A percentile compares a stretch with the other conserved stretches of the same genome.
Conservation (phyloP, 2,113 vertebrate genomes). For the Glaucidium brasilianum region DNA sequence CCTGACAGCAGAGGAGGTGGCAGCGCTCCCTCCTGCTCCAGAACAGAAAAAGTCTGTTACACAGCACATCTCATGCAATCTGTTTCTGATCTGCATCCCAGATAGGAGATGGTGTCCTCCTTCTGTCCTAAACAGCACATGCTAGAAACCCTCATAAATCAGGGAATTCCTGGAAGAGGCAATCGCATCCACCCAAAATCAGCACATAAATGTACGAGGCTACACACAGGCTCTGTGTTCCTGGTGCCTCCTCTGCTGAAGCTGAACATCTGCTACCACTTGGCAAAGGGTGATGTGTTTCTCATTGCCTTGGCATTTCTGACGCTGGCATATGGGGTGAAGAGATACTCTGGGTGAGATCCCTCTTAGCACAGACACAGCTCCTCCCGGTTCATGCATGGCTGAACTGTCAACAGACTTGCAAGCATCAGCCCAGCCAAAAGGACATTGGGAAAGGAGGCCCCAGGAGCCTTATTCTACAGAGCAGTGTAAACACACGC, state of each 20-base stretch:
- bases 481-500: accelerated
- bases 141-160: background rate
- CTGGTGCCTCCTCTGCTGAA: background rate
- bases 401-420: background rate
- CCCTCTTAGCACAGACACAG: background rate
- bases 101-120: background rate
- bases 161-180: slow-evolving; percentile 26
- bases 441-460: background rate
- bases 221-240: background rate
- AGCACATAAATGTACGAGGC: background rate
- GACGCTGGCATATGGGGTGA: background rate
- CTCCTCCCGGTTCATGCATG: accelerated
- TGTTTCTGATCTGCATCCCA: background rate
- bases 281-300: background rate
- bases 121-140: background rate
- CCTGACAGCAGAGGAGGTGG: background rate
- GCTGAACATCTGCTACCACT: slow-evolving; percentile 6
- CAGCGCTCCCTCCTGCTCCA: background rate
- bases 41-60: background rate
- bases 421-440: background rate
- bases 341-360: background rate
- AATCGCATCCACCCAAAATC: background rate
- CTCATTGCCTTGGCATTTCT: background rate
- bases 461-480: background rate
- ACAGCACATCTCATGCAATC: background rate